A percentile compares a stretch with the other conserved stretches of the same genome.
These are phyloP conservation scores for Hyposoter didymator DNA, from an alignment of 2,888 invertebrate genomes.

Conservation along the genomic window DNA sequence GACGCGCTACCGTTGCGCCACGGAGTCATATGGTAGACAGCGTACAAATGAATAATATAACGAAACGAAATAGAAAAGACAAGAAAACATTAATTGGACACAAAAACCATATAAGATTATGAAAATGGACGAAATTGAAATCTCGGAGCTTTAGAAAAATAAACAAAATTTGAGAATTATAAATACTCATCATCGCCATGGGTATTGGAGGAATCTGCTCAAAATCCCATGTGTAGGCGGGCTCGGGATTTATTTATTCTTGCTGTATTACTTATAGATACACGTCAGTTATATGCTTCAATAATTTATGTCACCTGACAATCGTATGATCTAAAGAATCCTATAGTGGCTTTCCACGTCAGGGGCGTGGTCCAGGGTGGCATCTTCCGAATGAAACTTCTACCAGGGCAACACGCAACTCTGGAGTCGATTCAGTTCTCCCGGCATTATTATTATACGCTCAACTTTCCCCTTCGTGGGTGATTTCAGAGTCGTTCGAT, in stretches of 20 bases:
- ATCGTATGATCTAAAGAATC: constrained; percentile 54
- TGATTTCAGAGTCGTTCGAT: constrained; percentile 71
- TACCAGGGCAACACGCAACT: constrained; percentile 80
- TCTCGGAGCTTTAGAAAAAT: not conserved
- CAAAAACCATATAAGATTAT: not conserved
- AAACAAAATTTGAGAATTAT: not conserved
- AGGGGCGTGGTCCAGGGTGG: constrained; percentile 82
- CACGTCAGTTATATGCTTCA: not conserved
- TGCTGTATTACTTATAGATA: not conserved
- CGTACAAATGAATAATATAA: not conserved
- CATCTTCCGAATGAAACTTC: constrained; percentile 81
- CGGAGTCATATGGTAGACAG: constrained; percentile 87
- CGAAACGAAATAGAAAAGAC: not conserved
- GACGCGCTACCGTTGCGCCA: constrained; percentile 99
- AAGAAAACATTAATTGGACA: not conserved
- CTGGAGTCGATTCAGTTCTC: constrained; percentile 71
- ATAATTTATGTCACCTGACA: constrained; percentile 29
- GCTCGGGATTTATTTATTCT: not conserved
- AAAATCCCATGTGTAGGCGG: not conserved
- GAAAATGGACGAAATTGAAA: not conserved
- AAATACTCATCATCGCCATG: not conserved
- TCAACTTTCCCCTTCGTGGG: constrained; percentile 71
- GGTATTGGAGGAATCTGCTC: not conserved
- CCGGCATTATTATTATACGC: constrained; percentile 71
- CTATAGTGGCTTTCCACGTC: constrained; percentile 62